Evolutionary conservation across 2,888 invertebrate genomes (phyloP).

Genomic region (Tuberolachnus salignus): DNA sequence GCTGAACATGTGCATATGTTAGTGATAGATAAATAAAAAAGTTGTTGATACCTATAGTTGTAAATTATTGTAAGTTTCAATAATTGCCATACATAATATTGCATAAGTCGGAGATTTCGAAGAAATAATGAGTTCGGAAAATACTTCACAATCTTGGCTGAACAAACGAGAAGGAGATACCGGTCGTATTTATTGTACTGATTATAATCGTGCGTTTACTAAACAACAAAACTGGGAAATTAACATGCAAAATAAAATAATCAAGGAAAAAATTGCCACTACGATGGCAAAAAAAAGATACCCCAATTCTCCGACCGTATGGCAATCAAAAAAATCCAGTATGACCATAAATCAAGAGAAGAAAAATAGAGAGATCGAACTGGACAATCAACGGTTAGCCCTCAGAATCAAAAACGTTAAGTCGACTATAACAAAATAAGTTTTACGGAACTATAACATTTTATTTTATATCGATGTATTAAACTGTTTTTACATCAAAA

Average conservation of each 20-base stretch:
- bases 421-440: constrained; percentile 5
- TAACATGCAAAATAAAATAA: not conserved
- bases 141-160: too few species aligned
- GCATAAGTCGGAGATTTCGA: too few species aligned
- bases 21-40: too few species aligned
- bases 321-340: not conserved
- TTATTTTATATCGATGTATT: too few species aligned
- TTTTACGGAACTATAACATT: not conserved
- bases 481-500: not conserved
- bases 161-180: too few species aligned
- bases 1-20: too few species aligned
- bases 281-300: not conserved
- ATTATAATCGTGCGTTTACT: not conserved
- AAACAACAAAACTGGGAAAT: constrained; percentile 18
- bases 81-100: too few species aligned
- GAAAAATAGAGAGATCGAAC: not conserved
- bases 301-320: not conserved
- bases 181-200: too few species aligned
- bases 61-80: too few species aligned
- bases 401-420: constrained; percentile 14
- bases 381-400: not conserved
- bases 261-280: not conserved
- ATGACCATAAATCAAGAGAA: not conserved
- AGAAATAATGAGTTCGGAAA: too few species aligned
- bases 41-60: too few species aligned